Percentiles rank a stretch among this genome's conserved stretches.
These are phyloP conservation scores for Sula dactylatra DNA, from an alignment of 2,113 vertebrate species.

Conservation along the genomic window DNA sequence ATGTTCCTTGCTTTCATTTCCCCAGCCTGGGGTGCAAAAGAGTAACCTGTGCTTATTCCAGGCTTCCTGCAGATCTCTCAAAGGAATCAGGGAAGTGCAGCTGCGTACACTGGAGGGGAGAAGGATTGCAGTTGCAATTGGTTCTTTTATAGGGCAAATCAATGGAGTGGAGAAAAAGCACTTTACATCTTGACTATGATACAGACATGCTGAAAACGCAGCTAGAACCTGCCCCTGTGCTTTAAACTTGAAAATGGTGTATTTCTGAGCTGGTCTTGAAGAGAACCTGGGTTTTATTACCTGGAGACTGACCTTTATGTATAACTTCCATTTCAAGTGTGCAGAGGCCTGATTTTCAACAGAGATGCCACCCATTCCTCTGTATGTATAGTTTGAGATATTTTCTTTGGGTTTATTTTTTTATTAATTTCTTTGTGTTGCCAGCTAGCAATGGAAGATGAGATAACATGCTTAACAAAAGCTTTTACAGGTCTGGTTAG, in stretches of 20 bases:
- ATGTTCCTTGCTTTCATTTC: neutral
- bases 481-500: neutral
- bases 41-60: neutral
- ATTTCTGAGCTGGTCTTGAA: neutral
- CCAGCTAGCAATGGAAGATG: neutral
- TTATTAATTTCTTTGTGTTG: neutral
- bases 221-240: neutral
- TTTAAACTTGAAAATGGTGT: neutral
- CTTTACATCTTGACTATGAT: neutral
- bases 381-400: neutral
- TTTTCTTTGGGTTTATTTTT: neutral
- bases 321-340: neutral
- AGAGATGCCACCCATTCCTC: neutral
- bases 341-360: neutral
- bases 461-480: neutral
- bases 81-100: neutral
- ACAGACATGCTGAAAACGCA: neutral
- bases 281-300: neutral
- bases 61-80: neutral
- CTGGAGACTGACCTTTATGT: neutral
- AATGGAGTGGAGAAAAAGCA: neutral
- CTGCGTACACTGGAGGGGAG: neutral
- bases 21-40: neutral
- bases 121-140: neutral
- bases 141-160: neutral